Evolutionary conservation across 1,140 invertebrate genomes (phyloP).

Genomic region (Procambarus clarkii): DNA sequence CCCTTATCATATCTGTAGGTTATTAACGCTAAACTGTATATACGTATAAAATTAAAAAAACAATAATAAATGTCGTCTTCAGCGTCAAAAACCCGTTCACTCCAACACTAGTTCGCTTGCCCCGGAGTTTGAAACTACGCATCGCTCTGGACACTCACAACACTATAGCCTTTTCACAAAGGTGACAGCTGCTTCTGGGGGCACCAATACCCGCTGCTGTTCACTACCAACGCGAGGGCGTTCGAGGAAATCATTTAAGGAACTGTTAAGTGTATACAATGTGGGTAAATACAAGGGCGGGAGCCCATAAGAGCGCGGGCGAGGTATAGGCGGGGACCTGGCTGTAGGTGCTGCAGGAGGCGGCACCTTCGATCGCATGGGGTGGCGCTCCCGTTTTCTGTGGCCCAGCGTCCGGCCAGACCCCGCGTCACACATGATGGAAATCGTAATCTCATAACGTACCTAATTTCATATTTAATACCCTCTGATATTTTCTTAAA

Average conservation of each 20-base stretch:
- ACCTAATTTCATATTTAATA: no score
- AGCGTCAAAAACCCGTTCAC: not conserved
- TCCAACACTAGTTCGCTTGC: not conserved
- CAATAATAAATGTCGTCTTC: no score
- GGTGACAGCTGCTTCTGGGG: not conserved
- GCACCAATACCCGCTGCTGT: no score
- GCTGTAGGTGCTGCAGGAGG: not conserved
- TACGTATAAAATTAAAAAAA: no score
- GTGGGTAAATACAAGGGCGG: not conserved
- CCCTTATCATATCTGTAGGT: no score
- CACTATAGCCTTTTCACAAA: not conserved
- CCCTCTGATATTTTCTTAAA: no score
- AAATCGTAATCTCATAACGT: no score
- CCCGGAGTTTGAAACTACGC: not conserved
- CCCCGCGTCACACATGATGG: no score
- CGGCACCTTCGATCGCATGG: not conserved
- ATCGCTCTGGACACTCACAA: not conserved
- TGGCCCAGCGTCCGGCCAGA: not conserved
- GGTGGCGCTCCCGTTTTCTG: not conserved
- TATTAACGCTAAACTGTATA: no score
- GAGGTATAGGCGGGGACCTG: no score
- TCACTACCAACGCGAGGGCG: not conserved
- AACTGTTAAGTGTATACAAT: not conserved
- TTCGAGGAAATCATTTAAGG: not conserved
- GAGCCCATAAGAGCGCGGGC: not conserved